Base-by-base conservation (phyloP, 1,140 invertebrate genomes). In the Bacillus rossius region DNA sequence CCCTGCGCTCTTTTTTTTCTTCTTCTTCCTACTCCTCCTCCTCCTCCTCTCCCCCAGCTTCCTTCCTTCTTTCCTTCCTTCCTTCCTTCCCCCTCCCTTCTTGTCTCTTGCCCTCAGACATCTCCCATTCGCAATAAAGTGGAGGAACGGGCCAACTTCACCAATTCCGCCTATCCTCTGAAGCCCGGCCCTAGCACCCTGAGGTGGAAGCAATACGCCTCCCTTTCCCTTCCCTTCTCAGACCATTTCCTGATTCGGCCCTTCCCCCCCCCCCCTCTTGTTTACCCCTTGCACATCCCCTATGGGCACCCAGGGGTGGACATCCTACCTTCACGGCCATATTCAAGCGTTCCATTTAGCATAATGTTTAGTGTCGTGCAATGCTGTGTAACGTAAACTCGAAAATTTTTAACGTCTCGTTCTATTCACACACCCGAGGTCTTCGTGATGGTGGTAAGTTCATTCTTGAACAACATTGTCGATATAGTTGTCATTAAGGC, bases 71-170 rank as follows among this genome's bases (percentile, higher is more conserved):
- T 29, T 37, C 23, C 37, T 60, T 56, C 41, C 40, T 51, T 56
- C 19, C 51, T 55, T 60, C 38, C 40, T 8, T 26, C 17, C 61
- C 40, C 40, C 53, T 61, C 64, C 62, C 55, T 61, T 63, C 61
- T 61, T 66, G 47, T 67, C 67, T 40, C 25, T 49, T 41, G 25
- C 62, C 45, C 60, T 51, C 63, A 57, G 48, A 40, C 53, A 57
- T 61, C 23, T 51, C 47, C 53, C 56, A 55, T 42, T 59, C 53
- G 48, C 29, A 34, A 34, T 34, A 34, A 34, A 34, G 29, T 34
- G 29, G 29, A 34, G 29, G 29, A 34, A 34, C 29, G 29, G 29
- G 10, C 29, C 29, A 34, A 34, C 29, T 34, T 34, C 29, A 34
- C 53, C 26, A 20, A 37, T 40, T 55, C 22, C 14, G n/a, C n/a